A percentile compares a stretch with the other conserved stretches of the same genome.
Evolutionary conservation across 92 coral and sea anemone species (phyloP).

Genomic region (Palythoa heliodiscus): DNA sequence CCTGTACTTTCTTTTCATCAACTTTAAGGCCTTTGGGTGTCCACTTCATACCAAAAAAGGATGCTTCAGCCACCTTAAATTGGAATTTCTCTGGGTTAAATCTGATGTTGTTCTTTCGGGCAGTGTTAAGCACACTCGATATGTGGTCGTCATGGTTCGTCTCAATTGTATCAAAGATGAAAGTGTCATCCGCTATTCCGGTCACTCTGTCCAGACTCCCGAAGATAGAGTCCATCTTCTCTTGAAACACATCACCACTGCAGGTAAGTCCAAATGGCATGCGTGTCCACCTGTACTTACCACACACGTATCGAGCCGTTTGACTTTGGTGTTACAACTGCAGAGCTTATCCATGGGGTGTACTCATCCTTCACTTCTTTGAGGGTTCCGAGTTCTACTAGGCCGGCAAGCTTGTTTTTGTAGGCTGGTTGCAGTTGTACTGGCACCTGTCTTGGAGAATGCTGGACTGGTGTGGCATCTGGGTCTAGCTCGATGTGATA

Average conservation of each 20-base stretch:
- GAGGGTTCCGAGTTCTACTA: constrained; percentile 49
- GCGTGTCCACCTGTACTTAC: too few species aligned
- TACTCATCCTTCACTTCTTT: constrained; percentile 49
- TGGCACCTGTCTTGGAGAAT: constrained; percentile 60
- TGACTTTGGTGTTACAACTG: constrained; percentile 53
- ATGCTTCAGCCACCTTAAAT: constrained; percentile 54
- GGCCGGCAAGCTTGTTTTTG: constrained; percentile 45
- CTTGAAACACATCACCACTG: too few species aligned
- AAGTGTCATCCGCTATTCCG: constrained; percentile 69
- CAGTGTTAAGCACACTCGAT: constrained; percentile 51
- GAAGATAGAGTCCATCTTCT: too few species aligned
- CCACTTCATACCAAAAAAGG: constrained; percentile 63
- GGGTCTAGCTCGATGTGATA: constrained; percentile 52
- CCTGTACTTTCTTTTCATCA: constrained; percentile 39
- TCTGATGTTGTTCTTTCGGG: not conserved
- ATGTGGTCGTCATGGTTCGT: constrained; percentile 59
- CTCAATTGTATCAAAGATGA: constrained; percentile 48
- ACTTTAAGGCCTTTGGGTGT: constrained; percentile 33
- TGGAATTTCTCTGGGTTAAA: constrained; percentile 70
- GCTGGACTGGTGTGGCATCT: constrained; percentile 62
- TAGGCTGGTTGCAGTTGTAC: constrained; percentile 63
- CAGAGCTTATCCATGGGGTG: constrained; percentile 65
- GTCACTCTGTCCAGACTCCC: constrained; percentile 54
- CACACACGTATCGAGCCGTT: constrained; percentile 60
- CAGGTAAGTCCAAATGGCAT: too few species aligned